Evolutionary conservation across 2,888 invertebrate species (phyloP), one percentile per base, ranked within the genome.

Genomic region (Sinelater perroti): DNA sequence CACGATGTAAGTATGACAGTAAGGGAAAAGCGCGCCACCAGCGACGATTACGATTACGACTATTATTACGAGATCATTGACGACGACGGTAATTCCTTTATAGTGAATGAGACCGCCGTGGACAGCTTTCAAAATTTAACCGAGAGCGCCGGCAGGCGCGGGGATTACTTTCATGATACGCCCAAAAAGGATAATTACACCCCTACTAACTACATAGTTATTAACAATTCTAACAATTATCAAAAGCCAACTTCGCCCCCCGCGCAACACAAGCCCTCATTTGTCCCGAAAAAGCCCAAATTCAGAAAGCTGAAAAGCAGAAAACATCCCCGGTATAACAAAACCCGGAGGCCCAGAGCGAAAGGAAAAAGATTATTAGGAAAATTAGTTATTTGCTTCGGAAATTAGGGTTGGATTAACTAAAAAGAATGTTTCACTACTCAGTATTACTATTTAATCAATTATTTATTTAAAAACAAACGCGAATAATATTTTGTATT

Each of bases 181-280:
- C 40, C 10, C 24, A 6, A 4, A 10, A 24, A 17, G n/a, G 11
- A 20, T 2, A 26, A 57, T 1, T 8, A 46, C 7, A 40, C 46
- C 10, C 58, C 58, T 2, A 40, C 58, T 3, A 67, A 67, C 54
- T 60, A 66, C 10, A 71, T 70, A 51, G 62, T 70, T 14, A 71
- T 71, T 53, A 71, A 70, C 52, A 71, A 71, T 56, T 66, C 65
- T 7, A 71, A 71, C 51, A 63, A 68, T 36, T 61, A 69, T 55
- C 47, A 65, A 18, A 40, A 21, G 11, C 18, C 8, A 5, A 14
- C 6, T 33, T 33, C 14, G 1, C 4, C 1, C 14, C 6, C 13
- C 13, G 1, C 16, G 8, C 11, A 35, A 16, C n/a, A 35, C 18
- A 8, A 6, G 8, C 35, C 6, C 1, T 18, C 35, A n/a, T 35